Evolutionary conservation across 2,113 vertebrate species (phyloP).

Genomic region (Cheilinus undulatus): DNA sequence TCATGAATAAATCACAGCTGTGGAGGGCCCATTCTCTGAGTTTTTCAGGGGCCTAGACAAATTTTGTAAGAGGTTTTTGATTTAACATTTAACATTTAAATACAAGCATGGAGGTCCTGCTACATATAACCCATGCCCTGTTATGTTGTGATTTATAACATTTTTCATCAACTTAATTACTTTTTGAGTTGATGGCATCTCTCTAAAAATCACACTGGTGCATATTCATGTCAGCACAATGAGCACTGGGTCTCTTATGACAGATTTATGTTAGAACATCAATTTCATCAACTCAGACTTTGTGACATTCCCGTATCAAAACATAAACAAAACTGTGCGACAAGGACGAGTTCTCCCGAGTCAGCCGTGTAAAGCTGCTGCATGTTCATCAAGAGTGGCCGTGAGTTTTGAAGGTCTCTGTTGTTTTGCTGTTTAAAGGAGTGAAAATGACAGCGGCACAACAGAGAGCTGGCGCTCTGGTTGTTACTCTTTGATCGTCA

Average conservation of each 20-base stretch:
- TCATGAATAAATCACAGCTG: no score
- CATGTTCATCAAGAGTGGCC: conserved; percentile 46
- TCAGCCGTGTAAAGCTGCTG: not conserved
- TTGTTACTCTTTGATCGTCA: conserved; percentile 70
- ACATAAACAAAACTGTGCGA: conserved; percentile 1
- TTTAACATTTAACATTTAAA: no score
- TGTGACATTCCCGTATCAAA: conserved; percentile 1
- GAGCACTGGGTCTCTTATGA: not conserved
- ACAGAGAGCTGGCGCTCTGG: conserved; percentile 53
- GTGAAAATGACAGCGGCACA: conserved; percentile 66
- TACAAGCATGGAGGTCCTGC: no score
- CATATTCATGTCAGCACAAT: not conserved
- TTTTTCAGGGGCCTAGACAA: no score
- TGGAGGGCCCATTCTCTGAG: no score
- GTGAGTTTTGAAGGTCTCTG: conserved; percentile 45
- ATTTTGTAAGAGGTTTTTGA: no score
- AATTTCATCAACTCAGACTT: conserved; percentile 19
- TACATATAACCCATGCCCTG: no score
- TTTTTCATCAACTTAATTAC: not conserved
- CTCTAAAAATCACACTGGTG: not conserved
- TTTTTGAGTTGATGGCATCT: not conserved
- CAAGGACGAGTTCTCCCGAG: conserved; percentile 9
- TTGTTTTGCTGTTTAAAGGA: conserved; percentile 59
- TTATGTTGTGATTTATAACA: no score
- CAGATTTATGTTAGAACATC: conserved; percentile 9